Conservation (phyloP, 2,797 vertebrate species). For the Gallinago stenura region DNA sequence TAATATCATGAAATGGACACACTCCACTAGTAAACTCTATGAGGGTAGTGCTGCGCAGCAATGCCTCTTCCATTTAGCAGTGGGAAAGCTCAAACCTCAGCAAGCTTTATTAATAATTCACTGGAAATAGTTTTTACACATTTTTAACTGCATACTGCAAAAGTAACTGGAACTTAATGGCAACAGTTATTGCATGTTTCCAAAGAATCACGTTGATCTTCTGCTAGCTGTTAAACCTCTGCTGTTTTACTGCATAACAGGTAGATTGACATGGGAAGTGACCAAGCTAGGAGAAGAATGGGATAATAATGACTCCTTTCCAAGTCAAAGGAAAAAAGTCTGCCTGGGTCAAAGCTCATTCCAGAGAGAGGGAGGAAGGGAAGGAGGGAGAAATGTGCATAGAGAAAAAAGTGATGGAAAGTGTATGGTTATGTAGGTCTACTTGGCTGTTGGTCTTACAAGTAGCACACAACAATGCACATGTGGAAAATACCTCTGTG, state of each 20-base stretch:
- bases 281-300: background rate
- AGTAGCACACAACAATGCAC: rapidly evolving
- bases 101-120: conserved; percentile 14
- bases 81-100: background rate
- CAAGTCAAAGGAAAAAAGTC: background rate
- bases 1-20: background rate
- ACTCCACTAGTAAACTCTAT: conserved; percentile 1
- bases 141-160: background rate
- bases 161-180: background rate
- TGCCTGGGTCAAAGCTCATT: background rate
- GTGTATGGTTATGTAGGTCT: background rate
- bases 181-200: background rate
- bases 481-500: background rate
- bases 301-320: background rate
- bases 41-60: background rate
- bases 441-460: background rate
- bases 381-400: background rate
- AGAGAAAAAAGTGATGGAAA: background rate
- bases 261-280: background rate
- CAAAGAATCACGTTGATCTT: background rate
- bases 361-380: background rate
- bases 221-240: background rate
- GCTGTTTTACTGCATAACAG: background rate
- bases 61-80: background rate
- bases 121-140: background rate